Percentiles rank a stretch among this genome's conserved stretches.
These are phyloP conservation scores for Cheilosia soror DNA, from an alignment of 2,888 invertebrate species.

Conservation along the genomic window DNA sequence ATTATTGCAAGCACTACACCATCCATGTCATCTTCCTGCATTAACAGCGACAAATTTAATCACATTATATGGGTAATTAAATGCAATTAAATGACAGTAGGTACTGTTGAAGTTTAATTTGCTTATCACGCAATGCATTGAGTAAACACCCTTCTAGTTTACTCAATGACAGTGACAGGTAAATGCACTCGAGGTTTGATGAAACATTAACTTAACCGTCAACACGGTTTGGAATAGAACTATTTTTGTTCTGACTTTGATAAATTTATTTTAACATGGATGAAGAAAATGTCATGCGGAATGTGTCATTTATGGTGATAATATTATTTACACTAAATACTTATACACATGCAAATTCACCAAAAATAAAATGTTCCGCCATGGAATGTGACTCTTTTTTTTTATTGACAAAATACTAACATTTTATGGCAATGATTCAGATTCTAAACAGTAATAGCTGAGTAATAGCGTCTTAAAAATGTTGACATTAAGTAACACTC, in stretches of 20 bases:
- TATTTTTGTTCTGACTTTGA: not conserved
- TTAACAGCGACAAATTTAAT: slow-evolving; percentile 64
- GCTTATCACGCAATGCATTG: slow-evolving; percentile 67
- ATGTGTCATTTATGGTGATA: slow-evolving; percentile 21
- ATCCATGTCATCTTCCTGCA: slow-evolving; percentile 62
- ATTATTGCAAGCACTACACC: slow-evolving; percentile 23
- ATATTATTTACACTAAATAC: not conserved
- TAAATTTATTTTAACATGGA: slow-evolving; percentile 12
- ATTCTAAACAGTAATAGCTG: slow-evolving; percentile 17
- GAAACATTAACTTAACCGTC: slow-evolving; percentile 17
- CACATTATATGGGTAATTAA: slow-evolving; percentile 73
- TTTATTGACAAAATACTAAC: not conserved
- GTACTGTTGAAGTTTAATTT: slow-evolving; percentile 56
- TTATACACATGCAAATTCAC: not conserved
- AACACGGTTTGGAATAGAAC: slow-evolving; percentile 30
- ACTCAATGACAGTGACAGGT: slow-evolving; percentile 35
- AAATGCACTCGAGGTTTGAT: slow-evolving; percentile 40
- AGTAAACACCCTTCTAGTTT: slow-evolving; percentile 50
- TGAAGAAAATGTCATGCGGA: not conserved
- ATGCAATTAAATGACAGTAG: slow-evolving; percentile 46
- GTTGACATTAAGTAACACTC: slow-evolving; percentile 28
- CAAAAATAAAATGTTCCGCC: slow-evolving; percentile 1
- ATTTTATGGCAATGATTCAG: slow-evolving; percentile 16
- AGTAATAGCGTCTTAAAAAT: slow-evolving; percentile 5
- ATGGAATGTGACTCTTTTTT: slow-evolving; percentile 1